phyloP scores from a whole-genome alignment of 2,888 invertebrate species.

The Cactoblastis cactorum region DNA sequence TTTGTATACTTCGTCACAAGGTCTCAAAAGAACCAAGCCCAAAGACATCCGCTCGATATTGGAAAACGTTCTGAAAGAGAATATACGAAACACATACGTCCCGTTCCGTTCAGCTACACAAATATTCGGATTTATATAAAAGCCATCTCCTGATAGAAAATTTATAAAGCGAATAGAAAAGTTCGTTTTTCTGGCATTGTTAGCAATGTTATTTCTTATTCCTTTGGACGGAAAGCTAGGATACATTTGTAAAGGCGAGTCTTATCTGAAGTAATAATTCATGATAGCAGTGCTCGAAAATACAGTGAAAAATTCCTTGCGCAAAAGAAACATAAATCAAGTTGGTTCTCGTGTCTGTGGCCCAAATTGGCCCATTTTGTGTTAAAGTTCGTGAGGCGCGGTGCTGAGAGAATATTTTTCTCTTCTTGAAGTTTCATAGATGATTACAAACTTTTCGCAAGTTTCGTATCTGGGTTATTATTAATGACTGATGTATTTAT shows the following conservation, averaged over 20 bases:
- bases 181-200: not conserved
- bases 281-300: slow-evolving; percentile 23
- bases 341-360: slow-evolving; percentile 13
- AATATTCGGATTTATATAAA: slow-evolving; percentile 1
- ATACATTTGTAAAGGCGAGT: slow-evolving; percentile 23
- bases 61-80: too few relatives aligned
- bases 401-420: slow-evolving; percentile 3
- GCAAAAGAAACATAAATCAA: slow-evolving; percentile 38
- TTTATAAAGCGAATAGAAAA: not conserved
- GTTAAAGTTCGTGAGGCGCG: slow-evolving; percentile 16
- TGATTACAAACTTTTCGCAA: slow-evolving; percentile 8
- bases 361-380: slow-evolving; percentile 18
- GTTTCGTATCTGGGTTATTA: too few relatives aligned
- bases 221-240: slow-evolving; percentile 19
- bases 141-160: not conserved
- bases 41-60: too few relatives aligned
- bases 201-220: slow-evolving; percentile 2
- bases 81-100: not conserved
- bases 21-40: too few relatives aligned
- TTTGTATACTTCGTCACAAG: too few relatives aligned
- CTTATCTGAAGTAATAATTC: slow-evolving; percentile 34
- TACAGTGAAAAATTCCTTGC: slow-evolving; percentile 32
- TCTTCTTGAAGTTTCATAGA: not conserved
- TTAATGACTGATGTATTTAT: too few relatives aligned
- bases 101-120: not conserved